A percentile compares a stretch with the other conserved stretches of the same genome.
phyloP scores from a whole-genome alignment of 2,888 invertebrate genomes.

The Rhaphigaster nebulosa region DNA sequence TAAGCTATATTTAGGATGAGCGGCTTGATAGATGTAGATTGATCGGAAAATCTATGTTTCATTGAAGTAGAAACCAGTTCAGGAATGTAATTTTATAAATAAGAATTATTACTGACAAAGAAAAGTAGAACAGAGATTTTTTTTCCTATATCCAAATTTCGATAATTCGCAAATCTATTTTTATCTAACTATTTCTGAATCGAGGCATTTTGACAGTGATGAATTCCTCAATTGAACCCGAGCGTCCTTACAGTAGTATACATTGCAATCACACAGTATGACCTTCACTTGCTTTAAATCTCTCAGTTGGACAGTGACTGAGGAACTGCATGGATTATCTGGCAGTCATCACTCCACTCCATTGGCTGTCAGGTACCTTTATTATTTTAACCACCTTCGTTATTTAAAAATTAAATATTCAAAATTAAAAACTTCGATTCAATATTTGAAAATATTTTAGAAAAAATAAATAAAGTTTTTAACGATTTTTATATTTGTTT shows the following conservation, averaged over 20 bases:
- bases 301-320: background rate
- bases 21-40: no score
- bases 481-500: no score
- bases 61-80: no score
- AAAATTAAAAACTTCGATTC: no score
- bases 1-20: no score
- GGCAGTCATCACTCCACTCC: background rate
- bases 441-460: no score
- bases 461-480: no score
- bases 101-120: no score
- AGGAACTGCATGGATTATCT: background rate
- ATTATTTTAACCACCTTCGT: background rate
- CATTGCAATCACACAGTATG: background rate
- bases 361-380: background rate
- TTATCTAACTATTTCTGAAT: background rate
- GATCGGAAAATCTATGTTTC: no score
- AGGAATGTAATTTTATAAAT: no score
- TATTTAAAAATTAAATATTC: background rate
- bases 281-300: slow-evolving; percentile 16
- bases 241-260: background rate
- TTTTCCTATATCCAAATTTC: background rate
- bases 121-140: background rate
- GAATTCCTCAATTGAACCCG: background rate
- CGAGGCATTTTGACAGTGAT: background rate
- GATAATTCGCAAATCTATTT: background rate